Base-by-base conservation (phyloP, 1,140 invertebrate genomes). In the Drosophila mauritiana region DNA sequence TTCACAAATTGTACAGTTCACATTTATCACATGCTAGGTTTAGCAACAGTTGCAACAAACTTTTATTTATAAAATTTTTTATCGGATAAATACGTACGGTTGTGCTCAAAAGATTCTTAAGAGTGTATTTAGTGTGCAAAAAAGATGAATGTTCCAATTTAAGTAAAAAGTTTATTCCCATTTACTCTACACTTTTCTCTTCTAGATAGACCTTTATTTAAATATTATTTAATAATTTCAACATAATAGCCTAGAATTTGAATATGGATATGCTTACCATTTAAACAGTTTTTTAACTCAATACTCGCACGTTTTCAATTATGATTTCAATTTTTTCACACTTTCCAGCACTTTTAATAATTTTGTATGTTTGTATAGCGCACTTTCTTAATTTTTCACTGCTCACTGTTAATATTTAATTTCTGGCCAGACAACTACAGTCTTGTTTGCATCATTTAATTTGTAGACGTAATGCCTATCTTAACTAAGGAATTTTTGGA, bases 301-400 rank as follows among this genome's bases (percentile, higher is more conserved):
- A 49, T 3, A 56, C 36, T 17, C 7, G 4, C 13, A 34, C 7
- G 39, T n/a, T 31, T 54, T 12, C 10, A n/a, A 13, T 22, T 34
- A 3, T 10, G 7, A 13, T 31, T 17, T 6, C 6, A 4, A 37
- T 49, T 65, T 13, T 31, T 67, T 67, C 63, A 67, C 59, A 65
- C 51, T 67, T 46, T 67, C 45, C 46, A 65, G n/a, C 63, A 67
- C 42, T 62, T 37, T 2, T 20, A 12, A 43, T 27, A 25, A 15
- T 17, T 37, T 46, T 12, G 13, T 13, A 17, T 27, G 22, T 31
- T 62, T 65, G 56, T 36, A n/a, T 13, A 34, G 3, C 22, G 34
- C 62, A 64, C 63, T 49, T 45, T 7, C 11, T 15, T 22, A 22
- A 11, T 11, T 25, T 49, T 64, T 63, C 63, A 64, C 63, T 64